These are phyloP conservation scores for Willisornis vidua DNA, from an alignment of 2,113 vertebrate species.

Conservation along the genomic window DNA sequence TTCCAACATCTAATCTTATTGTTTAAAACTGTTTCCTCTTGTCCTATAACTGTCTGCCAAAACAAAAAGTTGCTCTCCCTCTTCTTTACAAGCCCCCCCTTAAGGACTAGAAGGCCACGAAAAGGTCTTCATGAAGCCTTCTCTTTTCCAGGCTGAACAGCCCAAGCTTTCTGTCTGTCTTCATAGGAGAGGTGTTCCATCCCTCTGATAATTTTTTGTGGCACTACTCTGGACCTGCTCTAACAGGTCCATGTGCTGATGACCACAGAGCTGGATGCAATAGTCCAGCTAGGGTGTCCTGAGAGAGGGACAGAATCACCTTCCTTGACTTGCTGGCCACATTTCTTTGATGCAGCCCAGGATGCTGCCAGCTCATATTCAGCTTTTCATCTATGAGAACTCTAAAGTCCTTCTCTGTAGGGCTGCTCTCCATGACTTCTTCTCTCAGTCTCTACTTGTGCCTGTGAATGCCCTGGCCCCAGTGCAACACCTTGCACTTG, in stretches of 20 bases:
- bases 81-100: neutral
- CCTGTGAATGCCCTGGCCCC: neutral
- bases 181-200: neutral
- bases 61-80: neutral
- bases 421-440: neutral
- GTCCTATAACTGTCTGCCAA: neutral
- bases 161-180: neutral
- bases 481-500: neutral
- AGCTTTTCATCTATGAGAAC: neutral
- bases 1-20: neutral
- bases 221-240: neutral
- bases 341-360: neutral
- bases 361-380: neutral
- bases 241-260: neutral
- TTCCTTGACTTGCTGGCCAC: neutral
- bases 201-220: neutral
- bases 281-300: neutral
- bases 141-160: neutral
- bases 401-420: neutral
- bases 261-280: neutral
- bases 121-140: neutral
- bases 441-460: neutral
- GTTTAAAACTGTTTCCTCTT: neutral
- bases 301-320: neutral
- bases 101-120: neutral